Base-by-base conservation (phyloP, 1,140 invertebrate genomes). In the Cotesia typhae region DNA sequence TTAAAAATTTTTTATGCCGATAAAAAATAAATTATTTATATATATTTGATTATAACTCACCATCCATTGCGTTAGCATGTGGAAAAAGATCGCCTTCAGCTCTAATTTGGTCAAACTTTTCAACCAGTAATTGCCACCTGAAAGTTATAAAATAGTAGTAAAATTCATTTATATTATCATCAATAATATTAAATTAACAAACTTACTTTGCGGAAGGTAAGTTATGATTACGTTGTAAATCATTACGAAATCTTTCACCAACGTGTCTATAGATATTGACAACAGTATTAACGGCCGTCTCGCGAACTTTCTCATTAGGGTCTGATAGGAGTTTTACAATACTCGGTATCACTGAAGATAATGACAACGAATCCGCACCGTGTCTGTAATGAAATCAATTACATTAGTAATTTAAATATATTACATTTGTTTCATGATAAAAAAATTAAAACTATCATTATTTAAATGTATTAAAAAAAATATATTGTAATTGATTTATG, bases 261-360 rank as follows among this genome's bases (percentile, higher is more conserved):
- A 98, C 95, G 85, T 98, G 96, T 80, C 94, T 91, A 84, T 98
- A 98, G 36, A 98, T 93, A 83, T 97, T 94, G 17, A 96, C 92
- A 53, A 98, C 82, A 4, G 96, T 94, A 77, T 91, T 91, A 78
- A 95, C 90, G 3, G 96, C 95, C 12, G 94, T 92, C 81, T 98
- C 96, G 38, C 96, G 86, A 41, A 97, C 96, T 74, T 94, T 91
- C 14, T 91, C 90, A 74, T 92, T 95, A n/a, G 94, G 95, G 89
- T 98, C 96, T 1, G 94, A 93, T n/a, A 97, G 85, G 67, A 97
- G 85, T 79, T 94, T 94, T 3, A 95, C 93, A 51, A 98, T 91
- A 71, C 90, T 90, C 1, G 94, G 94, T 75, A 96, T 93, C 17
- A 96, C 91, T 14, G 93, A 92, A 6, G 92, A 93, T 59, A 98